Percentiles rank a stretch among this genome's conserved stretches.
phyloP scores from a whole-genome alignment of 2,113 vertebrate genomes.

The Excalfactoria chinensis region DNA sequence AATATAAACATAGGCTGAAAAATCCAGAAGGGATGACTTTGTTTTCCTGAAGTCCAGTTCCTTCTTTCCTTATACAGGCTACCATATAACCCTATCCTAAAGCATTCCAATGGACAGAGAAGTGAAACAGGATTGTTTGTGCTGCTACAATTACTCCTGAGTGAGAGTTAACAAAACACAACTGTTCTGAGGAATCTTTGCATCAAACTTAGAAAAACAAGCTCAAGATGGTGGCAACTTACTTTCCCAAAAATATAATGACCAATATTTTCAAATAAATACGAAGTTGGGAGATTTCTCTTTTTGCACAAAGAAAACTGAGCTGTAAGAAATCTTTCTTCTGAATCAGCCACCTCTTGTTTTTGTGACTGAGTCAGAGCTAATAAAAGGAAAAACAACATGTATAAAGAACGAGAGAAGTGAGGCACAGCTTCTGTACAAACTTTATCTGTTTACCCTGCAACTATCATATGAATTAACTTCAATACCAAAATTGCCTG shows the following conservation, averaged over 20 bases:
- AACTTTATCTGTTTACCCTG: not conserved
- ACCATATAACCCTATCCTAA: not conserved
- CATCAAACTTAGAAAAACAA: not conserved
- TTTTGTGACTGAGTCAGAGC: not conserved
- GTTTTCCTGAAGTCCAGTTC: not conserved
- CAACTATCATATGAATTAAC: not conserved
- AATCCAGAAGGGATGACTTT: not conserved
- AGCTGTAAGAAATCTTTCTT: not conserved
- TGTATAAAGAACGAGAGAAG: not conserved
- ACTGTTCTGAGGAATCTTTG: rapidly evolving
- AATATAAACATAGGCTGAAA: not conserved
- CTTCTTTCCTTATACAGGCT: not conserved
- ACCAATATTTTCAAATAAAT: not conserved
- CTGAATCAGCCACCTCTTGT: not conserved
- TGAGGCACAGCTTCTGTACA: not conserved
- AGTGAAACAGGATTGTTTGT: not conserved
- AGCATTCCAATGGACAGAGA: not conserved
- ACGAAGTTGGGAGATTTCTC: not conserved
- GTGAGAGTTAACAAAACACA: not conserved
- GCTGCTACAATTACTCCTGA: not conserved
- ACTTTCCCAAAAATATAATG: not conserved
- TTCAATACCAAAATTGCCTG: not conserved
- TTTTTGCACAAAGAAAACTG: not conserved
- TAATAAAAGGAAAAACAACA: not conserved
- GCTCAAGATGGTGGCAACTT: not conserved